Base-by-base conservation (phyloP, 64 coral and sea anemone species). In the Cladopsammia gracilis region DNA sequence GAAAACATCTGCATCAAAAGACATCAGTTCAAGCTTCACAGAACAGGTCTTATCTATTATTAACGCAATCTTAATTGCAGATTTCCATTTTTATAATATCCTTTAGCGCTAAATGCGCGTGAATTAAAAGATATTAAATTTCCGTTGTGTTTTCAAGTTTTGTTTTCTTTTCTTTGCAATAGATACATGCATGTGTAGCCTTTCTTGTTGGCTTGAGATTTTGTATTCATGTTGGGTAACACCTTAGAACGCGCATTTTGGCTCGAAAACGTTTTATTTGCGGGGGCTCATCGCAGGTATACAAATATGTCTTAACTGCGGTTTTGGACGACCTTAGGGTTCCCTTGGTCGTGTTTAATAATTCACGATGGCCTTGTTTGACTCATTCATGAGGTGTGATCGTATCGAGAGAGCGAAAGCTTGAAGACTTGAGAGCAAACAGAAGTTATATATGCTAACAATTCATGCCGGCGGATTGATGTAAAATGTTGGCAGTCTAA, bases 61-160 rank as follows among this genome's bases (percentile, higher is more conserved):
- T 84, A 46, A 84, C 64, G 46, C 26, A 66, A 84, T 84, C 80
- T 84, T 67, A 84, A 84, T 84, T 68, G 62, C 80, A 84, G 80
- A 68, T 84, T 66, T 68, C 59, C 62, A 16, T 49, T 84, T 84
- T 84, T 84, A 75, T 75, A 75, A 49, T 75, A 75, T 64, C 80
- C 44, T 67, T 67, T 23, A 20, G 62, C 45, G n/a, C 45, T 18
- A 64, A 48, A 84, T 59, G 14, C 8, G 0, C 80, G 16, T 22
- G 45, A 67, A 68, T 68, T 46, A 50, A 84, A 51, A 67, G 44
- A 60, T 79, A 84, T 84, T 64, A 49, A 84, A 84, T 68, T 48
- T 47, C 61, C 4, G 10, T 23, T 25, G 19, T 50, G 62, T 51
- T 66, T 49, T 25, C 6, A 42, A 18, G 58, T 12, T n/a, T 50